These are phyloP conservation scores for Galeopsomyia nigrocyanea DNA, from an alignment of 2,888 invertebrate genomes.

Conservation along the genomic window DNA sequence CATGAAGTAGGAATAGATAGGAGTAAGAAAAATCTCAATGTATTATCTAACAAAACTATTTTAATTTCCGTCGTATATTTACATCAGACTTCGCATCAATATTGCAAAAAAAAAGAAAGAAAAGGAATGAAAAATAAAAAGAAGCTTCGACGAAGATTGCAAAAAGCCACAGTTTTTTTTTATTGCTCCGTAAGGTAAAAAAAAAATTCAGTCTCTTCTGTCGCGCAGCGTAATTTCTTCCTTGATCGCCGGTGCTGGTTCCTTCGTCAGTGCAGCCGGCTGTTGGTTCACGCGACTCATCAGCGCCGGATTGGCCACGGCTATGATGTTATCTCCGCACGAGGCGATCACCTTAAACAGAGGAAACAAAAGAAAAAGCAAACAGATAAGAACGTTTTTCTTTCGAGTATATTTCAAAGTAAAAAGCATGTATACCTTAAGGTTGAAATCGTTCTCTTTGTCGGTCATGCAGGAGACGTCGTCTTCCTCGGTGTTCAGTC, in stretches of 20 bases:
- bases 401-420: too few species aligned
- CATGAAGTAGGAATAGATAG: too few species aligned
- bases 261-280: constrained; percentile 40
- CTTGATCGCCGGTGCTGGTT: constrained; percentile 64
- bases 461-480: constrained; percentile 55
- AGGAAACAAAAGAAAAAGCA: background rate
- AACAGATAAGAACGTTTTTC: background rate
- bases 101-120: too few species aligned
- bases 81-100: too few species aligned
- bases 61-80: too few species aligned
- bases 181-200: background rate
- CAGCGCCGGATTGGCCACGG: constrained; percentile 89
- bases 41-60: too few species aligned
- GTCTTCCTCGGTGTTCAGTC: constrained; percentile 60
- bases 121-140: too few species aligned
- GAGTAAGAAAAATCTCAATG: too few species aligned
- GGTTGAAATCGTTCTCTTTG: constrained; percentile 66
- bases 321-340: constrained; percentile 88
- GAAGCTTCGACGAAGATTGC: background rate
- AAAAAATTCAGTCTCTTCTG: constrained; percentile 47
- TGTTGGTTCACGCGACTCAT: constrained; percentile 62
- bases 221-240: constrained; percentile 56
- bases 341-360: constrained; percentile 81
- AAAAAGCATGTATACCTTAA: constrained; percentile 58
- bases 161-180: constrained; percentile 29